Conservation (phyloP, 2,113 vertebrate genomes). For the Prionailurus bengalensis region DNA sequence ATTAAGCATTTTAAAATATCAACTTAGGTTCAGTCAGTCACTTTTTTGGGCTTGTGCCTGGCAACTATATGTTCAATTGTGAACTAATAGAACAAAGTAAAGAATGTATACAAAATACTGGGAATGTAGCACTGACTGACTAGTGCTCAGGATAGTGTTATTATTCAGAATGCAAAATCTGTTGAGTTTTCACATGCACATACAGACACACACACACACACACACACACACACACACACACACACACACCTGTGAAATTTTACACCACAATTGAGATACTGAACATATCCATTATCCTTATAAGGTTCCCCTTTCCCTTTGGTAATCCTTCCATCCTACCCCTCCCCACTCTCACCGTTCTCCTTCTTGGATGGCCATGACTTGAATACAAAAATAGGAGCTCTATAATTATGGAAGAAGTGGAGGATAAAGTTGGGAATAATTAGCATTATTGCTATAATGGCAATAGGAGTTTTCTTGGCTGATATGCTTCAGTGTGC, state of each 20-base stretch:
- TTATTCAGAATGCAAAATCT: background rate
- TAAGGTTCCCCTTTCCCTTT: background rate
- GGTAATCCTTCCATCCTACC: background rate
- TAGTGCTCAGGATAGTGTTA: background rate
- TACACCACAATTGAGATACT: background rate
- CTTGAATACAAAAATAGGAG: background rate
- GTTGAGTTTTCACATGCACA: background rate
- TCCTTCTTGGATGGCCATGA: background rate
- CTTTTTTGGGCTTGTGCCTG: conserved; percentile 2
- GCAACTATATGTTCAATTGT: background rate
- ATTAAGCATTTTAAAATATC: conserved; percentile 56
- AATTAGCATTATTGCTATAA: background rate
- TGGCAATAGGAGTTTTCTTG: background rate
- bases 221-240: background rate
- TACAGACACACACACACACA: background rate
- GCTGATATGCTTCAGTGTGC: background rate
- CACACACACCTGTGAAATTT: background rate
- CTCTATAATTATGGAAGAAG: background rate
- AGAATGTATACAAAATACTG: background rate
- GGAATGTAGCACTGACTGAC: background rate
- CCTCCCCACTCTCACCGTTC: background rate
- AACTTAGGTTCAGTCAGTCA: conserved; percentile 44
- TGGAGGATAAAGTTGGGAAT: background rate
- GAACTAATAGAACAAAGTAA: conserved; percentile 50
- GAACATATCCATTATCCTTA: background rate